These are phyloP conservation scores for Hemicentrotus pulcherrimus DNA, from an alignment of 35 echinoderm and acorn worm species.

Conservation along the genomic window DNA sequence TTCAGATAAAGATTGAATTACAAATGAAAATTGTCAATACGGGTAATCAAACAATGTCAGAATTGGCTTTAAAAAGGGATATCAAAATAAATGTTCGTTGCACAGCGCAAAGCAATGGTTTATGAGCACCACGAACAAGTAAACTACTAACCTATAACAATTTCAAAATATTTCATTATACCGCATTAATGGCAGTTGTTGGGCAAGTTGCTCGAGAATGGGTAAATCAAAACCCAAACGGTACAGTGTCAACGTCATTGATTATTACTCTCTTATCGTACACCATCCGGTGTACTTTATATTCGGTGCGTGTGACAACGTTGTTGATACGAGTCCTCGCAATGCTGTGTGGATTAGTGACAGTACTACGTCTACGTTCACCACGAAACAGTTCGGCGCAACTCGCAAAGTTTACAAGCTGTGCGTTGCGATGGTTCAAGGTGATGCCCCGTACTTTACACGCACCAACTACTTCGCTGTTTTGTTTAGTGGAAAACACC, in stretches of 20 bases:
- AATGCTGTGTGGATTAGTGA: slow-evolving; percentile 62
- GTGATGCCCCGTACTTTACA: slow-evolving; percentile 80
- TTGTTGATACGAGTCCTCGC: slow-evolving; percentile 40
- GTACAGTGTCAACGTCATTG: slow-evolving; percentile 63
- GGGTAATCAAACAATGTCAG: too few species aligned
- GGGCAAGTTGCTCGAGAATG: too few species aligned
- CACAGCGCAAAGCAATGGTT: too few species aligned
- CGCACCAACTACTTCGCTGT: not conserved
- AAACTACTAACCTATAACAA: too few species aligned
- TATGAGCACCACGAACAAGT: too few species aligned
- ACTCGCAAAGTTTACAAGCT: slow-evolving; percentile 59
- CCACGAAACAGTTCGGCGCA: slow-evolving; percentile 56
- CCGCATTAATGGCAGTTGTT: too few species aligned
- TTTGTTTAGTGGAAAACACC: slow-evolving; percentile 6
- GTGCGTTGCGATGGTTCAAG: slow-evolving; percentile 51
- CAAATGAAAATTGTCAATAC: too few species aligned
- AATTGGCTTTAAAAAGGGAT: too few species aligned
- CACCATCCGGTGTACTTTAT: slow-evolving; percentile 75
- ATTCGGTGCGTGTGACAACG: slow-evolving; percentile 38
- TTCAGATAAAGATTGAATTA: too few species aligned
- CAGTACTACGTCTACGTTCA: not conserved
- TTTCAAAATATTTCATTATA: too few species aligned
- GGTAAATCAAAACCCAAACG: slow-evolving; percentile 54
- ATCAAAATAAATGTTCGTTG: too few species aligned
- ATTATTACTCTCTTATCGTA: slow-evolving; percentile 69